These are phyloP conservation scores for Cygnus buccinator DNA, from an alignment of 2,113 vertebrate genomes.

Conservation along the genomic window DNA sequence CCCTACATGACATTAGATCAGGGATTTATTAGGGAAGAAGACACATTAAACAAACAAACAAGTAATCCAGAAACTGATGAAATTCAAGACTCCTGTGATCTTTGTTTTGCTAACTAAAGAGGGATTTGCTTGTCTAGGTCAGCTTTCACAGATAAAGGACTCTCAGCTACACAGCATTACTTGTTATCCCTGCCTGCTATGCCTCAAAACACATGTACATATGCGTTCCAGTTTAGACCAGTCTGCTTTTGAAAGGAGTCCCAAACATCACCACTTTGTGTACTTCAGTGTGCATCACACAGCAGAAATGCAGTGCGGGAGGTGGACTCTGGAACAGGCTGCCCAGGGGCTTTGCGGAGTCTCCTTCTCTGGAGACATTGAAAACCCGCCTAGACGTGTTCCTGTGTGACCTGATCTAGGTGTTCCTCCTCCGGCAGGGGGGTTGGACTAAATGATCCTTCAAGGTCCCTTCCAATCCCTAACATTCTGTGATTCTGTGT, in stretches of 20 bases:
- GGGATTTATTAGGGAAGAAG: not conserved
- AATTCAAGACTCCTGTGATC: not conserved
- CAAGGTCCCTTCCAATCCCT: too few species aligned
- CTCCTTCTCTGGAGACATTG: too few species aligned
- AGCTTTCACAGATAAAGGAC: not conserved
- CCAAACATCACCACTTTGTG: not conserved
- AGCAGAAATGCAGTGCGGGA: not conserved
- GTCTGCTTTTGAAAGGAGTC: not conserved
- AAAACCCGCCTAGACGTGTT: too few species aligned
- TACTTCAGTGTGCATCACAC: rapidly evolving
- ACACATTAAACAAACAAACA: not conserved
- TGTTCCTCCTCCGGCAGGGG: too few species aligned
- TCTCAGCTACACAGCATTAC: not conserved
- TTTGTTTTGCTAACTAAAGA: not conserved
- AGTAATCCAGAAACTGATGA: not conserved
- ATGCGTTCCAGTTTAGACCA: not conserved
- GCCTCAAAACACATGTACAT: not conserved
- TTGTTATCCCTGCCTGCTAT: not conserved
- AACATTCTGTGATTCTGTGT: too few species aligned
- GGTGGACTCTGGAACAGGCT: not conserved
- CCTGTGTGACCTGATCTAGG: too few species aligned
- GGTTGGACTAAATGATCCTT: too few species aligned
- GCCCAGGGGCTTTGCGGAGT: too few species aligned
- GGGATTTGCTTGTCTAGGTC: not conserved
- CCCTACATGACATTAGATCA: not conserved